A percentile compares a stretch with the other conserved stretches of the same genome.
phyloP scores from a whole-genome alignment of 2,797 vertebrate genomes.

The Merluccius polli region DNA sequence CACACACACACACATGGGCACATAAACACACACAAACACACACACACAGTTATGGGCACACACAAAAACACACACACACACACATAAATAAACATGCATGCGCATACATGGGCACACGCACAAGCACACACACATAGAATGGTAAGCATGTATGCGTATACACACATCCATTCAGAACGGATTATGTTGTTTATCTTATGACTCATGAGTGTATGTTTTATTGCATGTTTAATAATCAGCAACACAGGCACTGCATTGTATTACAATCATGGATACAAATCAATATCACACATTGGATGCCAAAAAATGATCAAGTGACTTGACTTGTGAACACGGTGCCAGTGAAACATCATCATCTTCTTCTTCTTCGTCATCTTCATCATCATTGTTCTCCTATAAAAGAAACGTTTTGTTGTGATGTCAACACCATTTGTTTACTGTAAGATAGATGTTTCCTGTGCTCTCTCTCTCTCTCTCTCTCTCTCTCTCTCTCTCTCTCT shows the following conservation, averaged over 20 bases:
- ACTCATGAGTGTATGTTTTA: too few species aligned
- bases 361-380: not conserved
- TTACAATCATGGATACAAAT: not conserved
- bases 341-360: not conserved
- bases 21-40: not conserved
- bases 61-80: not conserved
- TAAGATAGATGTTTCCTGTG: conserved; percentile 24
- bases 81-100: not conserved
- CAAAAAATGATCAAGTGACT: not conserved
- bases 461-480: not conserved
- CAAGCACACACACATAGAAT: too few species aligned
- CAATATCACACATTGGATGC: not conserved
- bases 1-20: not conserved
- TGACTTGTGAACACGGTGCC: not conserved
- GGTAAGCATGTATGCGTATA: not conserved
- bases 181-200: too few species aligned
- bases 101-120: not conserved
- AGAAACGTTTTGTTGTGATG: not conserved
- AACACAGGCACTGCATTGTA: not conserved
- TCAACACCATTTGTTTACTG: conserved; percentile 34
- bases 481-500: not conserved
- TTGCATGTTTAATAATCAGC: too few species aligned
- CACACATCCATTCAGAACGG: not conserved
- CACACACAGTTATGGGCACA: too few species aligned
- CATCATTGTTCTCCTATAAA: not conserved